A percentile compares a stretch with the other conserved stretches of the same genome.
phyloP scores from a whole-genome alignment of 2,113 vertebrate genomes.

The Pelusios castaneus region DNA sequence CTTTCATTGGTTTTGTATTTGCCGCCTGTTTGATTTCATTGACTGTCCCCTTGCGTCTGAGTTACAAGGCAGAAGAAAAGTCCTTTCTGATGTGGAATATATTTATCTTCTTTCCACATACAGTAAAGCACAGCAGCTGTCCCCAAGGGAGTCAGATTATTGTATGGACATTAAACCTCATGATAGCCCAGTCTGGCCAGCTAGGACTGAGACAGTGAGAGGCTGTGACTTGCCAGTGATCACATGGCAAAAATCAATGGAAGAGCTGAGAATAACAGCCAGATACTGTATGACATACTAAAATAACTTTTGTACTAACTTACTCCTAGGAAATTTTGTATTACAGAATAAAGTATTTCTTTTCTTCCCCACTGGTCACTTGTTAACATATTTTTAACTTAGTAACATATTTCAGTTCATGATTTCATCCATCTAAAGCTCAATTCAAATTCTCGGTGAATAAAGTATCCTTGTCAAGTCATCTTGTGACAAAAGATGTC shows the following conservation, averaged over 20 bases:
- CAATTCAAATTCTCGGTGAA: too few relatives aligned
- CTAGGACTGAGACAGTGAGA: neutral
- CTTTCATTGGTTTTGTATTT: neutral
- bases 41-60: neutral
- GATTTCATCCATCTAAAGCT: too few relatives aligned
- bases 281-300: neutral
- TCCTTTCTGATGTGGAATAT: neutral
- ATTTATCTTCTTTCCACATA: neutral
- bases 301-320: neutral
- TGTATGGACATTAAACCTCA: neutral
- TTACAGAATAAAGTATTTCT: too few relatives aligned
- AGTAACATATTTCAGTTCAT: too few relatives aligned
- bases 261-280: neutral
- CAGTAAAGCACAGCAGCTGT: too few relatives aligned
- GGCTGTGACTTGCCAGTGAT: neutral
- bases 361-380: too few relatives aligned
- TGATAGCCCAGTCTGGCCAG: neutral
- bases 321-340: too few relatives aligned
- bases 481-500: too few relatives aligned
- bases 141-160: neutral
- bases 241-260: neutral
- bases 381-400: too few relatives aligned
- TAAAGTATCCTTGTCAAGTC: too few relatives aligned
- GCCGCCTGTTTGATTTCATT: neutral
- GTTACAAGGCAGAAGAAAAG: neutral